A percentile compares a stretch with the other conserved stretches of the same genome.
phyloP scores from a whole-genome alignment of 2,888 invertebrate species.

The Plebejus melissa region DNA sequence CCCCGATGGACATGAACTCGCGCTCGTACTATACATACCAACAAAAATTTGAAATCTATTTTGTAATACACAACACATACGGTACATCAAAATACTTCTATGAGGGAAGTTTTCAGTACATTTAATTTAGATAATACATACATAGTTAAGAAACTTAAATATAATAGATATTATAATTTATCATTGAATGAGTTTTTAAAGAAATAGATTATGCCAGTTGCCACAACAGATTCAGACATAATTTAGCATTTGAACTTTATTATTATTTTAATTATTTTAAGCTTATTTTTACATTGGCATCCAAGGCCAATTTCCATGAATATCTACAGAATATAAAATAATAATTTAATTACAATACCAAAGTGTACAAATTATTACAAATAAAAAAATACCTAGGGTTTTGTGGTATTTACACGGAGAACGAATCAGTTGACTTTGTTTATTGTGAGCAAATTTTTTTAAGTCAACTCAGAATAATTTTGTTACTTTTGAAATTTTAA shows the following conservation, averaged over 20 bases:
- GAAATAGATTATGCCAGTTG: background rate
- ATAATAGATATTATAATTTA: background rate
- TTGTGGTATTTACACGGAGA: conserved; percentile 57
- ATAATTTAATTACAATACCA: conserved; percentile 30
- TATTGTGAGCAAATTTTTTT: background rate
- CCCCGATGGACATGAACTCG: too few relatives aligned
- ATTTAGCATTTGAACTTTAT: background rate
- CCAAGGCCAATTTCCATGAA: conserved; percentile 15
- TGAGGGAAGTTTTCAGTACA: background rate
- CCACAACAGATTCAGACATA: background rate
- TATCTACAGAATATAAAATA: conserved; percentile 27
- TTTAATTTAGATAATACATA: background rate
- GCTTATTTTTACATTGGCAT: background rate
- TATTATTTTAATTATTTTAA: background rate
- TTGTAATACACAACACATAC: background rate
- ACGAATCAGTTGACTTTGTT: conserved; percentile 39
- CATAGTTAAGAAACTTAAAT: background rate
- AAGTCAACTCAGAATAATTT: conserved; percentile 8
- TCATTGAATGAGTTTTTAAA: background rate
- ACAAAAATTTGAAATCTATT: background rate
- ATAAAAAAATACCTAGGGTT: conserved; percentile 39
- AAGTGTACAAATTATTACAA: conserved; percentile 36
- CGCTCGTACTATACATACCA: too few relatives aligned
- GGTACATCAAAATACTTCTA: background rate
- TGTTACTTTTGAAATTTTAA: background rate